Conservation (phyloP, 2,797 vertebrate species). For the Pantherophis vulpinus region DNA sequence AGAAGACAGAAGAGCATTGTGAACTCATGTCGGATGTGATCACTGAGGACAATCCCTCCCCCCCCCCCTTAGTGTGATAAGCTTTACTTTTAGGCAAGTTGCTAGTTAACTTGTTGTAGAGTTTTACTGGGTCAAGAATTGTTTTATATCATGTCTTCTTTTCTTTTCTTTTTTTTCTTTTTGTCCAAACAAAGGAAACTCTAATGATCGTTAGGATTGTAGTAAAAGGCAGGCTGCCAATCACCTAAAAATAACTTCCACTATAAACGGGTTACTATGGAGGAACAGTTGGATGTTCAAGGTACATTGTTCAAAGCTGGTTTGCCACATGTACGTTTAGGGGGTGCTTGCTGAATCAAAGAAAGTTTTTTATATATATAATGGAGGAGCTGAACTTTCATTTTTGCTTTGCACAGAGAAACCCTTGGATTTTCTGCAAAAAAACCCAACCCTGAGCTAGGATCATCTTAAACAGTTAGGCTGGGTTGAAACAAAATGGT, state of each 20-base stretch:
- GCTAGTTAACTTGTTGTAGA: conserved; percentile 39
- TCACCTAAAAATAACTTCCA: neutral
- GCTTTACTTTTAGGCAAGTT: conserved; percentile 63
- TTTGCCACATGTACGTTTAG: neutral
- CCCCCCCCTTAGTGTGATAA: conserved; percentile 68
- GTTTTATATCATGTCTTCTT: neutral
- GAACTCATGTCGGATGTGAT: neutral
- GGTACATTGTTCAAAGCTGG: neutral
- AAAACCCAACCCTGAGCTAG: no score
- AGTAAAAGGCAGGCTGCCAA: fast-evolving
- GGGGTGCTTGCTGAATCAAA: neutral
- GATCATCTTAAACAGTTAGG: neutral
- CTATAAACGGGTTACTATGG: neutral
- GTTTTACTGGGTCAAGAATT: conserved; percentile 18
- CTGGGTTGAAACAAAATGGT: neutral
- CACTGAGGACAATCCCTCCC: conserved; percentile 61
- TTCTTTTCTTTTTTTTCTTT: conserved; percentile 3
- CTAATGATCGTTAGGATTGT: conserved; percentile 34
- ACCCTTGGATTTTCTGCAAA: neutral
- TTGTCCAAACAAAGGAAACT: neutral
- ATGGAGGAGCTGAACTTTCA: neutral
- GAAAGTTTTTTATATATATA: neutral
- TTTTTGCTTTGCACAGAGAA: neutral
- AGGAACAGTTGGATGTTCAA: neutral
- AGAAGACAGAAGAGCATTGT: neutral